Evolutionary conservation across 2,113 vertebrate genomes (phyloP).

Genomic region (Polypterus senegalus): DNA sequence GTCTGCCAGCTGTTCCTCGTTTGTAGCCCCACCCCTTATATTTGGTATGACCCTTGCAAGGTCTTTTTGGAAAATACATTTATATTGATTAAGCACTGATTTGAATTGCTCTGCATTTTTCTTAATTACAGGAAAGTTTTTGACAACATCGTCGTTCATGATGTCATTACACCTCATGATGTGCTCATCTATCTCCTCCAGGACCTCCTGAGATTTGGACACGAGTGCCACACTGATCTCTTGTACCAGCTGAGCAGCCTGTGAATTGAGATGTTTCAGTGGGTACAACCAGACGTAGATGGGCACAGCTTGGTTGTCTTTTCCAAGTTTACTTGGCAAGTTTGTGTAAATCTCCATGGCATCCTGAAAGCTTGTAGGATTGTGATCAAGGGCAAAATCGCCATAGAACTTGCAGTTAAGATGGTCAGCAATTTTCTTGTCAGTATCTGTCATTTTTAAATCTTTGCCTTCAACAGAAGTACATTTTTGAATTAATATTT

Average conservation of each 20-base stretch:
- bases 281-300: slow-evolving; percentile 13
- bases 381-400: no score
- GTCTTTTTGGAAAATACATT: slow-evolving; percentile 18
- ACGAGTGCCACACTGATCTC: slow-evolving; percentile 22
- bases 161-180: slow-evolving; percentile 20
- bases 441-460: no score
- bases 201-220: slow-evolving; percentile 10
- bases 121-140: slow-evolving; percentile 19
- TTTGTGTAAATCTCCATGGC: not conserved
- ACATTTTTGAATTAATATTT: no score
- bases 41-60: slow-evolving; percentile 16
- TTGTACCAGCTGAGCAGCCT: slow-evolving; percentile 18
- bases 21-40: slow-evolving; percentile 19
- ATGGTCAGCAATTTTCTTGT: no score
- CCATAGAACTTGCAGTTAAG: no score
- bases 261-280: slow-evolving; percentile 20
- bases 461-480: no score
- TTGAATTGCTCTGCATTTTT: slow-evolving; percentile 18
- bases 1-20: slow-evolving; percentile 16
- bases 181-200: slow-evolving; percentile 17
- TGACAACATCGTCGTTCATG: slow-evolving; percentile 14
- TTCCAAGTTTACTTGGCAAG: not conserved
- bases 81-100: slow-evolving; percentile 17
- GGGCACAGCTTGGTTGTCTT: slow-evolving; percentile 16
- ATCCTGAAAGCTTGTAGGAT: slow-evolving; percentile 3